These are phyloP conservation scores for Xenus cinereus DNA, from an alignment of 2,113 vertebrate species.

Conservation along the genomic window DNA sequence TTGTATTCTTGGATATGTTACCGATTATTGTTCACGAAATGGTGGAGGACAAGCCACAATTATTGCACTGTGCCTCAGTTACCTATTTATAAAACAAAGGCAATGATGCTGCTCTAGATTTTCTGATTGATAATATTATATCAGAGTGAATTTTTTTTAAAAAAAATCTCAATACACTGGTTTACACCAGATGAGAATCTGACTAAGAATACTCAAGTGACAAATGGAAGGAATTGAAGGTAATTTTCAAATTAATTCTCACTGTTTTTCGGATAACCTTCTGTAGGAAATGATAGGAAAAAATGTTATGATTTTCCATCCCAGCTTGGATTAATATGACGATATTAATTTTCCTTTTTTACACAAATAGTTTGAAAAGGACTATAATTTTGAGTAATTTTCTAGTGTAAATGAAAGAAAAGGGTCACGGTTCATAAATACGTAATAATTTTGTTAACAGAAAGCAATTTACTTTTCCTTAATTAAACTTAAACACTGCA, in stretches of 20 bases:
- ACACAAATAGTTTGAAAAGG: neutral
- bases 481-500: slow-evolving; percentile 42
- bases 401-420: slow-evolving; percentile 14
- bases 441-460: slow-evolving; percentile 37
- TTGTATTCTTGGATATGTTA: neutral
- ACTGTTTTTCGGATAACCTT: neutral
- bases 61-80: neutral
- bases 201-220: neutral
- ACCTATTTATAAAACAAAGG: neutral
- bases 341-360: neutral
- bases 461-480: slow-evolving; percentile 54
- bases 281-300: neutral
- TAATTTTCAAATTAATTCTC: neutral
- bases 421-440: slow-evolving; percentile 47
- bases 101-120: neutral
- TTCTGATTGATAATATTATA: neutral
- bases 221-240: neutral
- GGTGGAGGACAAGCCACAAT: neutral
- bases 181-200: neutral
- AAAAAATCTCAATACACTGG: neutral
- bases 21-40: neutral
- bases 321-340: neutral
- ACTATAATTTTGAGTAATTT: slow-evolving; percentile 13
- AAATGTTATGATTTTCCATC: neutral
- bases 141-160: neutral